Percentiles rank a stretch among this genome's conserved stretches.
Evolutionary conservation across 2,113 vertebrate genomes (phyloP).

Genomic region (Brachypteracias leptosomus): DNA sequence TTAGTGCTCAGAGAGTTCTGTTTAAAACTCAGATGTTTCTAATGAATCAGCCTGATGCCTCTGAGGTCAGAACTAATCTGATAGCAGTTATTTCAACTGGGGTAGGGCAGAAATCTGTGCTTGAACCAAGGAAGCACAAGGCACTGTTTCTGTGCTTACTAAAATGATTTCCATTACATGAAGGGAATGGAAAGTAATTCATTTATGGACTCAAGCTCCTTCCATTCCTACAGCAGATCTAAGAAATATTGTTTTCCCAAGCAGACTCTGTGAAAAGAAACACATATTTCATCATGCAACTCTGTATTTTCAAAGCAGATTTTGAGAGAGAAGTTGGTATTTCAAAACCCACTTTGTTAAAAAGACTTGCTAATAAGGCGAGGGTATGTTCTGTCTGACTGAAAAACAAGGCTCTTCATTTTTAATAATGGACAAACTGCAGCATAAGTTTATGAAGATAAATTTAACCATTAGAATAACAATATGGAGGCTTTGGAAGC

Average conservation of each 20-base stretch:
- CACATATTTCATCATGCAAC: not conserved
- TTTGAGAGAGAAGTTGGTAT: not conserved
- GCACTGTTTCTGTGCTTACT: not conserved
- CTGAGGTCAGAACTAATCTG: not conserved
- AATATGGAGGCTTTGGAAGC: not conserved
- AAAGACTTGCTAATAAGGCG: not conserved
- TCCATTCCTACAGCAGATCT: not conserved
- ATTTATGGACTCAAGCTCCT: not conserved
- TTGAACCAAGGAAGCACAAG: not conserved
- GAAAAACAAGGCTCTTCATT: not conserved
- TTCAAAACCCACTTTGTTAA: constrained; percentile 5
- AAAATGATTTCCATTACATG: not conserved
- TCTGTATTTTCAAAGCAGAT: constrained; percentile 17
- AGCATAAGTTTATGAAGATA: not conserved
- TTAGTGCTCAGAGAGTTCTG: not conserved
- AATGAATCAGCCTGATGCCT: not conserved
- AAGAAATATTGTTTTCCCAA: not conserved
- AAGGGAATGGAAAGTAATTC: not conserved
- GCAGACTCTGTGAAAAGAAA: not conserved
- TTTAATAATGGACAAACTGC: not conserved
- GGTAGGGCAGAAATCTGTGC: not conserved
- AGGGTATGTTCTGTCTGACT: not conserved
- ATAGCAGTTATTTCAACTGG: not conserved
- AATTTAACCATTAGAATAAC: not conserved
- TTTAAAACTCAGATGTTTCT: not conserved